Evolutionary conservation across 2,797 vertebrate species (phyloP).

Genomic region (Catharus ustulatus): DNA sequence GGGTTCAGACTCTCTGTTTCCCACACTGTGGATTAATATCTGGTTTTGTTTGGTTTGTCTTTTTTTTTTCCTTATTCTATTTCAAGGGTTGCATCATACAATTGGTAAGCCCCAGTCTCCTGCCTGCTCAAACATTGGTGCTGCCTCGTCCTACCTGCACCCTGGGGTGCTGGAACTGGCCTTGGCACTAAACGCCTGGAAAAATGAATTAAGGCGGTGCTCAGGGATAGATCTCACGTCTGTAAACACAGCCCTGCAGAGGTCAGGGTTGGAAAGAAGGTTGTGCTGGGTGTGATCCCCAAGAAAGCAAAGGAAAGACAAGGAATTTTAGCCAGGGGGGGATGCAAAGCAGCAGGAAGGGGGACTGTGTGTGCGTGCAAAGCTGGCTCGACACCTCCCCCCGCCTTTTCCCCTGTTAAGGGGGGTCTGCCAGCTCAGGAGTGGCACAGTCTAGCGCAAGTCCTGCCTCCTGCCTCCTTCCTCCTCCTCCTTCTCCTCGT

Average conservation of each 20-base stretch:
- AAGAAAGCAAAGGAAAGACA: background rate
- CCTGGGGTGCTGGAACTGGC: accelerated
- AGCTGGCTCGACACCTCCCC: background rate
- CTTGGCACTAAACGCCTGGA: accelerated
- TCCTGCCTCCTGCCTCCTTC: conserved; percentile 43
- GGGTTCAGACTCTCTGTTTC: background rate
- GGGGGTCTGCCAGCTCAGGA: conserved; percentile 17
- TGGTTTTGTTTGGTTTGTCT: background rate
- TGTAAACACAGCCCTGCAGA: background rate
- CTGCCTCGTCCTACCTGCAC: background rate
- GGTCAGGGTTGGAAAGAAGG: background rate
- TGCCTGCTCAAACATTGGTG: background rate
- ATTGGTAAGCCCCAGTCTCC: background rate
- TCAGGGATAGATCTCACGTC: background rate
- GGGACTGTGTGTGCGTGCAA: background rate
- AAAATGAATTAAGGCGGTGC: background rate
- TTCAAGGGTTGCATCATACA: background rate
- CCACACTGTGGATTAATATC: background rate
- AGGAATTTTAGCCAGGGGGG: background rate
- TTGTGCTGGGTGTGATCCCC: background rate
- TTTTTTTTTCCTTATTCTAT: background rate
- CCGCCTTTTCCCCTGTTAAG: background rate
- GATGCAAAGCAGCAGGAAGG: background rate
- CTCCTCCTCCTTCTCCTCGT: background rate
- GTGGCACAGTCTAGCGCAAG: background rate